These are phyloP conservation scores for Edolisoma coerulescens DNA, from an alignment of 2,113 vertebrate genomes.

Conservation along the genomic window DNA sequence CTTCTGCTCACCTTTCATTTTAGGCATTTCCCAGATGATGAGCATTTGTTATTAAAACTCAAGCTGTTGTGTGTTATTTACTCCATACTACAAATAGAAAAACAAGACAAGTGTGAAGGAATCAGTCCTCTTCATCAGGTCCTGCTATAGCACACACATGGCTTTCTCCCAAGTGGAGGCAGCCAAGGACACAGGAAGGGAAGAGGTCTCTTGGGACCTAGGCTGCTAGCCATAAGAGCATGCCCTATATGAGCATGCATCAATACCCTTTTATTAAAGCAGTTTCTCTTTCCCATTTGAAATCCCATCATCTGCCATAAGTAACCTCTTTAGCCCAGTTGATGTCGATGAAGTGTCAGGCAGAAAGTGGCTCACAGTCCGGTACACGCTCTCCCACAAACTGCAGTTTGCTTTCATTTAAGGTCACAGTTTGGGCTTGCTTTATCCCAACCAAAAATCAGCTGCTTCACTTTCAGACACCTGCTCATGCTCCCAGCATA, in stretches of 20 bases:
- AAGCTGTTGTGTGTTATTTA: neutral
- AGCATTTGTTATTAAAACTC: neutral
- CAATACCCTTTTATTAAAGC: neutral
- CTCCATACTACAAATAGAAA: neutral
- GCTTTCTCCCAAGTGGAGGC: neutral
- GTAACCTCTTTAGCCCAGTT: neutral
- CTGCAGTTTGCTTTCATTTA: neutral
- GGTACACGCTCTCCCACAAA: neutral
- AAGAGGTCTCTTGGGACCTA: neutral
- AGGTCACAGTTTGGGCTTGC: neutral
- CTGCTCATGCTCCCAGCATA: neutral
- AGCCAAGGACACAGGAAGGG: rapidly evolving
- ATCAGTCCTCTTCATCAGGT: neutral
- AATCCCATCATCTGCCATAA: neutral
- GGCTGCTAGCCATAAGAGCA: neutral
- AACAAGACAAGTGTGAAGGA: neutral
- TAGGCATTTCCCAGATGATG: neutral
- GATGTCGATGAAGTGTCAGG: rapidly evolving
- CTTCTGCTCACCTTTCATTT: neutral
- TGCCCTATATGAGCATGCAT: neutral
- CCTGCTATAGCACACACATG: neutral
- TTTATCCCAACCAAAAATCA: neutral
- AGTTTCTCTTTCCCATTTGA: neutral
- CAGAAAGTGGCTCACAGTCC: rapidly evolving
- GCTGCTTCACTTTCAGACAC: neutral